Evolutionary conservation across 2,113 vertebrate species (phyloP).

Genomic region (Psilopsiagon aymara): DNA sequence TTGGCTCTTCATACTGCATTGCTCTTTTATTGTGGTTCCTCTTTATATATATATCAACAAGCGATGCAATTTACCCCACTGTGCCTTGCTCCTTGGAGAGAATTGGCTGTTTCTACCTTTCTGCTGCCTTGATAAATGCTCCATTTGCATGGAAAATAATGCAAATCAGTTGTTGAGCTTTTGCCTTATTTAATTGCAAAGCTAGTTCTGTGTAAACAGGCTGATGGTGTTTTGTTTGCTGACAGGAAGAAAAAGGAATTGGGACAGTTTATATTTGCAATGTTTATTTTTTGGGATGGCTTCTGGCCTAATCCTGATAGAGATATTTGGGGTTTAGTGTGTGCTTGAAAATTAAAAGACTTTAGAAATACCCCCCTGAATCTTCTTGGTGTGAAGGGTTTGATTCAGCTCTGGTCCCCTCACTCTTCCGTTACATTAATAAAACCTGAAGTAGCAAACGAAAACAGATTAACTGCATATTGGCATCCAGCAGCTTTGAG

Average conservation of each 20-base stretch:
- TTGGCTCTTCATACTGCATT: not conserved
- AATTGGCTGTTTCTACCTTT: not conserved
- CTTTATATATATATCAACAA: not conserved
- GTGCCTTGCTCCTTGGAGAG: accelerated
- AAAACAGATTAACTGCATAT: not conserved
- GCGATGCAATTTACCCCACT: not conserved
- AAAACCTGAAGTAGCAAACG: not conserved
- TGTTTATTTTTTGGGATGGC: not conserved
- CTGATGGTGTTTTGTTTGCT: conserved; percentile 16
- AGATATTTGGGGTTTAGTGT: conserved; percentile 12
- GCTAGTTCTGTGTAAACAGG: conserved; percentile 9
- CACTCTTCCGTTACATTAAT: not conserved
- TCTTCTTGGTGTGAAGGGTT: not conserved
- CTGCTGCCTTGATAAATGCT: not conserved
- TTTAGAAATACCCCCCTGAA: not conserved
- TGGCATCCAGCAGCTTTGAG: not conserved
- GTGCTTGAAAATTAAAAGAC: not conserved
- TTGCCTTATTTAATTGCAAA: not conserved
- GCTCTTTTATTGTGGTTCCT: not conserved
- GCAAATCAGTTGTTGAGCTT: not conserved
- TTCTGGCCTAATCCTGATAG: conserved; percentile 3
- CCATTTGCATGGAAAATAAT: not conserved
- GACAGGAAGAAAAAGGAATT: not conserved
- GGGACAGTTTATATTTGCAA: conserved; percentile 8
- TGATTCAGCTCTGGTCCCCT: not conserved